phyloP scores from a whole-genome alignment of 1,140 invertebrate species.

The Brachionus sp. region DNA sequence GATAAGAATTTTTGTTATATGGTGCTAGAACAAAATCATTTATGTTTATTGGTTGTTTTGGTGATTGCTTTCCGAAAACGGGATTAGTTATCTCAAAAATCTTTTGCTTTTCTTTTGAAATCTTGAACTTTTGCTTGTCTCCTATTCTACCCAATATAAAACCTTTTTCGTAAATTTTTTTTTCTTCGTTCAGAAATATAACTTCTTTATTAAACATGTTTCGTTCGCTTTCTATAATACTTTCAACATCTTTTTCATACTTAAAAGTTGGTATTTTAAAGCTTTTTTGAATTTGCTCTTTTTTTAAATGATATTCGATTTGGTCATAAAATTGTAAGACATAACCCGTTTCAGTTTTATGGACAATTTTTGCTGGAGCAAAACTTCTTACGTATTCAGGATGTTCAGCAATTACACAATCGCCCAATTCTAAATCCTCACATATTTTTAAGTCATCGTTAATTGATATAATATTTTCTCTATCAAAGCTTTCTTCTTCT shows the following conservation, averaged over 20 bases:
- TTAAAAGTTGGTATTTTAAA: neutral
- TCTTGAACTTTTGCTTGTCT: neutral
- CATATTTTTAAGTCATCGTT: too few species aligned
- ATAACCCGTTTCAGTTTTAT: neutral
- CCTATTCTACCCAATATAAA: neutral
- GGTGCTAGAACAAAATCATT: neutral
- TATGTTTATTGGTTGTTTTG: neutral
- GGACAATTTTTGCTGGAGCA: neutral
- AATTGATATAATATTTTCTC: neutral
- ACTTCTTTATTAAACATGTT: neutral
- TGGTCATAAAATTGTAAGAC: neutral
- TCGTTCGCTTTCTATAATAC: neutral
- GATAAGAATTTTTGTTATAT: neutral
- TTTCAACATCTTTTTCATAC: neutral
- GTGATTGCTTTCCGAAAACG: neutral
- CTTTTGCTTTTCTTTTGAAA: neutral
- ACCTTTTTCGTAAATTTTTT: neutral
- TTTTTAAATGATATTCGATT: neutral
- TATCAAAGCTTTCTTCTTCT: neutral
- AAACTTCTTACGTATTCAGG: neutral
- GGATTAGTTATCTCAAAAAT: neutral
- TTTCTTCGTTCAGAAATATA: neutral
- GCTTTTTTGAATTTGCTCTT: neutral
- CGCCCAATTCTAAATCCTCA: neutral
- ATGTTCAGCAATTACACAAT: neutral